phyloP scores from a whole-genome alignment of 2,113 vertebrate genomes.

The Myodes glareolus region DNA sequence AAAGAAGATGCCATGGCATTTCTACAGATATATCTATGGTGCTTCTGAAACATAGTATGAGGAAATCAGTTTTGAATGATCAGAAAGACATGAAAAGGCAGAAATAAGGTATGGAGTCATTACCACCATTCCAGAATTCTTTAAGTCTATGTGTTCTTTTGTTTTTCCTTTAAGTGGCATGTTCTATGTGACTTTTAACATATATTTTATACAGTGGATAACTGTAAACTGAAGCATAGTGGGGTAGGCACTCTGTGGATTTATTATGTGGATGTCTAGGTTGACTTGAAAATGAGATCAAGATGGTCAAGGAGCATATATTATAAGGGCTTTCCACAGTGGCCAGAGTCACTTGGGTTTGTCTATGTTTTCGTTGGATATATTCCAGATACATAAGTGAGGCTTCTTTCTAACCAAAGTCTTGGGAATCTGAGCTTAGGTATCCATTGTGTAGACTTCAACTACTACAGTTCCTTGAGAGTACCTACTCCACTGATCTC shows the following conservation, averaged over 20 bases:
- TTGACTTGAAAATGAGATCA: neutral
- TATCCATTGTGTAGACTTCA: neutral
- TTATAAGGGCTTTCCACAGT: neutral
- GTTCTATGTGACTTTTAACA: neutral
- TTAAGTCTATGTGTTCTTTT: neutral
- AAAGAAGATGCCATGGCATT: neutral
- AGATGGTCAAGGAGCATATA: neutral
- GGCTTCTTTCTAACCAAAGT: neutral
- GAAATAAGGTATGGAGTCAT: neutral
- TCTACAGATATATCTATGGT: neutral
- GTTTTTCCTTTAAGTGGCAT: neutral
- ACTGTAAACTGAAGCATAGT: neutral
- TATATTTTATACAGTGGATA: neutral
- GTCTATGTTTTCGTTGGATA: neutral
- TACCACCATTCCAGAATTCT: neutral
- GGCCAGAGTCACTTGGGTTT: neutral
- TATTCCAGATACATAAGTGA: neutral
- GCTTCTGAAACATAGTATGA: neutral
- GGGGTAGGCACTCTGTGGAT: neutral
- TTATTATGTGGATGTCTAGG: neutral
- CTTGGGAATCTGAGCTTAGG: neutral
- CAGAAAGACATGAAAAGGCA: neutral
- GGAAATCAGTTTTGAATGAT: neutral
- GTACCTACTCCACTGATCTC: neutral
- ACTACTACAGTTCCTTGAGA: neutral